phyloP scores from a whole-genome alignment of 2,888 invertebrate genomes.

The Rhopalosiphum nymphaeae region DNA sequence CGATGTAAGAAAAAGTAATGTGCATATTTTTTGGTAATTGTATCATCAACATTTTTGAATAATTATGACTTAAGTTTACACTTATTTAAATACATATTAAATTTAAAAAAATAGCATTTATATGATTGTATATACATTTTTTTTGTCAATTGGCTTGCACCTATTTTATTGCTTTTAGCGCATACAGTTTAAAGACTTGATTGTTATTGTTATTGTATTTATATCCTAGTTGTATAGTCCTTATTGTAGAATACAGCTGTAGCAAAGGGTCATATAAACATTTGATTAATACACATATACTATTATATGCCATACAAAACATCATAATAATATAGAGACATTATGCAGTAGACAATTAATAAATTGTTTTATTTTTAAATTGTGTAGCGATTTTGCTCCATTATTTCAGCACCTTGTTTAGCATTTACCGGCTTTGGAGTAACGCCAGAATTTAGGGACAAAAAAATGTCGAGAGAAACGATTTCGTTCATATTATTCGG shows the following conservation, averaged over 20 bases:
- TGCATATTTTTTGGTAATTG: not conserved
- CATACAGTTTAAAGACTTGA: not conserved
- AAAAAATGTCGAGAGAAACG: slow-evolving; percentile 18
- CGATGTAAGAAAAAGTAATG: not conserved
- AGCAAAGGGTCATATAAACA: not conserved
- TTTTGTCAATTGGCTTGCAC: not conserved
- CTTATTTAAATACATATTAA: not conserved
- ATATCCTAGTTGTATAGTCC: not conserved
- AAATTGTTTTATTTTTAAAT: slow-evolving; percentile 35
- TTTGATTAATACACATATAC: not conserved
- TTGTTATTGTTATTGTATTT: not conserved
- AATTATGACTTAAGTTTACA: not conserved
- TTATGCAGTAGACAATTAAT: not conserved
- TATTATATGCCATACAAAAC: not conserved
- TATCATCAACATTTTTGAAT: not conserved
- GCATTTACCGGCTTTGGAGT: slow-evolving; percentile 16
- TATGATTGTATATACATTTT: not conserved
- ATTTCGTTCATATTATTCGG: slow-evolving; percentile 9
- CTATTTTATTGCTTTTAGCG: not conserved
- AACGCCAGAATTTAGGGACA: not conserved
- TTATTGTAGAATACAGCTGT: not conserved
- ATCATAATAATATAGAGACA: not conserved
- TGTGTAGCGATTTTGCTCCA: slow-evolving; percentile 13
- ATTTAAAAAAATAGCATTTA: not conserved
- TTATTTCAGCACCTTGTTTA: slow-evolving; percentile 46